Conservation (phyloP, 2,113 vertebrate species). For the Dicentrarchus labrax region DNA sequence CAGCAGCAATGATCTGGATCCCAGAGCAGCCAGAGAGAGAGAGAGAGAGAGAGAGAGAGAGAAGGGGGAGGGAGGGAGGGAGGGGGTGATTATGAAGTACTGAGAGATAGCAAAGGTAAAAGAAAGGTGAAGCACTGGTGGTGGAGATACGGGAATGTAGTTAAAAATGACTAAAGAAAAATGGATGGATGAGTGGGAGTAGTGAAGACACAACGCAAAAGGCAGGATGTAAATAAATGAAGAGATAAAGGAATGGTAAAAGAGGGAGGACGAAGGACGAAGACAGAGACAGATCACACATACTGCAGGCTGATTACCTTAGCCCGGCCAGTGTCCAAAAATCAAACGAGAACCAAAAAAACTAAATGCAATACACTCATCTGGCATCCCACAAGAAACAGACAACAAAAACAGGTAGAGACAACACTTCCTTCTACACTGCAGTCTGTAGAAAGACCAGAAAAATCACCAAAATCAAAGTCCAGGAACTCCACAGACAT, state of each 20-base stretch:
- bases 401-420: neutral
- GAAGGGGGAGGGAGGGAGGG: neutral
- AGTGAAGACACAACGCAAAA: neutral
- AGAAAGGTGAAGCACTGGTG: neutral
- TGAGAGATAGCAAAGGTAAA: neutral
- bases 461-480: neutral
- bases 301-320: neutral
- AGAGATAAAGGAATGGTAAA: neutral
- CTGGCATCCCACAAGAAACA: neutral
- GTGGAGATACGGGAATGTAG: neutral
- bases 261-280: too few relatives aligned
- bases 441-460: neutral
- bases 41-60: neutral
- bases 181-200: neutral
- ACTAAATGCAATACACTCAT: neutral
- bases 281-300: too few relatives aligned
- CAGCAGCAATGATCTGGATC: constrained; percentile 42
- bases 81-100: neutral
- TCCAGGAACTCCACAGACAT: neutral
- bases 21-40: constrained; percentile 13
- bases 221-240: neutral
- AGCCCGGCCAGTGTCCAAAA: too few relatives aligned
- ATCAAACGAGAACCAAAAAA: too few relatives aligned
- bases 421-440: neutral
- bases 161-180: neutral